Evolutionary conservation across 2,113 vertebrate genomes (phyloP), one percentile per base, ranked within the genome.

Genomic region (Carlito syrichta): DNA sequence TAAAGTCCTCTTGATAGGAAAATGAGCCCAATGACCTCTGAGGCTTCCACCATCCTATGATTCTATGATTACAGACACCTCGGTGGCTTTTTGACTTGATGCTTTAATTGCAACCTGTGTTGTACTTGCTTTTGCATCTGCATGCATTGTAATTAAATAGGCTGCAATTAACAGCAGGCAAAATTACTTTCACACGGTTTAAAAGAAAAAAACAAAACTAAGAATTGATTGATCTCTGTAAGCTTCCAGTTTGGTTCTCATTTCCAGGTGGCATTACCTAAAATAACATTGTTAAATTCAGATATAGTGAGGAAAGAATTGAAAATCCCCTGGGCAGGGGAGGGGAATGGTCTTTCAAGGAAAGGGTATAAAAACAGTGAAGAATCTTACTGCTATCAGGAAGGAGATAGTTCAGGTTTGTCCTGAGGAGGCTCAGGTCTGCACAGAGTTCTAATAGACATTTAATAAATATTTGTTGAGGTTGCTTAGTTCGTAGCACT

Each of bases 121-220:
- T 58, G 16, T 76, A 40, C 81, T 94, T 94, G 85, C 82, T 77
- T 95, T 96, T 73, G 63, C 43, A 78, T 90, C 88, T 14, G 87
- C 38, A 35, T 8, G 8, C 85, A 56, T 86, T 82, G 71, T 96
- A 94, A 96, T 96, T 90, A 97, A 94, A 83, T 78, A 93, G 88
- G 86, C 16, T 50, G 35, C 77, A 92, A 86, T 85, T 85, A 94
- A 58, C 89, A 95, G 85, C 10, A 8, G 27, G 68, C 79, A 52
- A 96, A 96, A 96, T 93, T 78, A 94, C 82, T 91, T 92, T 93
- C 88, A 48, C 27, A 8, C 5, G 0, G 54, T 86, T 82, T 91
- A 88, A 93, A 88, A 93, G 66, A n/a, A 50, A 40, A 87, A 71
- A 54, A 12, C 45, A 97, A 89, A 95, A 52, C 32, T 17, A 83